A percentile compares a stretch with the other conserved stretches of the same genome.
Conservation (phyloP, 2,113 vertebrate species). For the Montifringilla adamsi region DNA sequence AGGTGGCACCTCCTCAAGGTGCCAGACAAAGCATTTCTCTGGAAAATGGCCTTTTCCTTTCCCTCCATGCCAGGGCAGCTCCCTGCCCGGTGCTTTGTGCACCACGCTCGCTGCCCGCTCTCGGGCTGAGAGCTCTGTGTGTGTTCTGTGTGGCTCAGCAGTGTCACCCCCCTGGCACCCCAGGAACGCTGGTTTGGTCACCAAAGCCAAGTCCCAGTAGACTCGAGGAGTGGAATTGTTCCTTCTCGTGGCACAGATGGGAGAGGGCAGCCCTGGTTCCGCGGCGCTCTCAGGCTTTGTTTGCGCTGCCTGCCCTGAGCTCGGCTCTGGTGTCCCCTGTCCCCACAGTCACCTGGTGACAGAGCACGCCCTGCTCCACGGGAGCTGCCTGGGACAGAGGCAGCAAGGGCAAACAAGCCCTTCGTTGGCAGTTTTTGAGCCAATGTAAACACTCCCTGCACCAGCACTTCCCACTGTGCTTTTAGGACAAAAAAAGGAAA, state of each 20-base stretch:
- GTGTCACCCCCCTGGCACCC: not conserved
- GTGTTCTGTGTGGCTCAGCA: rapidly evolving
- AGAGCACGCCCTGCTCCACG: not conserved
- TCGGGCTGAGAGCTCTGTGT: rapidly evolving
- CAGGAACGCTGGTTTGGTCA: rapidly evolving
- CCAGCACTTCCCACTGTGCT: not conserved
- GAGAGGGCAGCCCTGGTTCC: rapidly evolving
- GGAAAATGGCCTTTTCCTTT: not conserved
- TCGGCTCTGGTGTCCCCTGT: rapidly evolving
- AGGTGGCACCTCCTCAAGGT: not conserved
- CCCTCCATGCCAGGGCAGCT: rapidly evolving
- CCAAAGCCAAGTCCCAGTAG: rapidly evolving
- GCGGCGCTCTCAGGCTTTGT: rapidly evolving
- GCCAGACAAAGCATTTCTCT: not conserved
- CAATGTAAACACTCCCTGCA: too few species aligned
- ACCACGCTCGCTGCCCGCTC: not conserved
- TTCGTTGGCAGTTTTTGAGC: not conserved
- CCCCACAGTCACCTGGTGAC: not conserved
- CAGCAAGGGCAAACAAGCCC: not conserved
- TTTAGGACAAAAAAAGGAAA: not conserved
- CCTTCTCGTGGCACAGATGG: rapidly evolving
- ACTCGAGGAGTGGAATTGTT: rapidly evolving
- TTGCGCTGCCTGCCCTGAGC: rapidly evolving
- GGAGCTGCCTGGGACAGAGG: rapidly evolving
- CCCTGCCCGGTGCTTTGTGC: rapidly evolving